Percentiles rank a stretch among this genome's conserved stretches.
Conservation (phyloP, 2,888 invertebrate genomes). For the Caenorhabditis uteleia region DNA sequence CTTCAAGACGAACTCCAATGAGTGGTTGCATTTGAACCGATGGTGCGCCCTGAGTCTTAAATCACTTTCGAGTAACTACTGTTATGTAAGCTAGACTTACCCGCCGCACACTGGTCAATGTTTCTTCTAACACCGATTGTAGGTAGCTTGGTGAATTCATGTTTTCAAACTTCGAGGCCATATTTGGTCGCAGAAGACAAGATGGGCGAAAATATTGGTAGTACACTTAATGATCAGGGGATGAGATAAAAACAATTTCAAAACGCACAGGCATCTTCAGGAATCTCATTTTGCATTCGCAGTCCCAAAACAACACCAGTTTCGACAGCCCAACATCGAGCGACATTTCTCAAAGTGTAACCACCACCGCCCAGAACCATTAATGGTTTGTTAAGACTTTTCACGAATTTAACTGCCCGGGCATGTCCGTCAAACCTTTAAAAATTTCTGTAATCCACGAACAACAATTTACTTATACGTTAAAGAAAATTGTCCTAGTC, state of each 20-base stretch:
- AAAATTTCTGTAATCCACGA: background rate
- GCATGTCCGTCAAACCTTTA: constrained; percentile 66
- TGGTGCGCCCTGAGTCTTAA: constrained; percentile 77
- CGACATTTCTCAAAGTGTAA: constrained; percentile 97
- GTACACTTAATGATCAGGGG: too few relatives aligned
- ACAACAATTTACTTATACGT: constrained; percentile 12
- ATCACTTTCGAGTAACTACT: too few relatives aligned
- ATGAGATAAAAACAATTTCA: too few relatives aligned
- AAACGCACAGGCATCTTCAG: constrained; percentile 71
- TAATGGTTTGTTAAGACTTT: constrained; percentile 87
- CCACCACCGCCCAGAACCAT: constrained; percentile 84
- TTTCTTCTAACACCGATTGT: constrained; percentile 7
- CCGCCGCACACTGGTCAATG: constrained; percentile 15
- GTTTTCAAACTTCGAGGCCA: constrained; percentile 3
- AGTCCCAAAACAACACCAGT: constrained; percentile 92
- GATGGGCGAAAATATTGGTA: constrained; percentile 31
- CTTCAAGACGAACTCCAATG: constrained; percentile 24
- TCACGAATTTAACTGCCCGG: constrained; percentile 95
- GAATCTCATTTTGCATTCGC: constrained; percentile 89
- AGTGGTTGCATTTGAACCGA: constrained; percentile 86
- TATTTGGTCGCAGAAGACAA: constrained; percentile 4
- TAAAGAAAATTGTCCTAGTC: constrained; percentile 93
- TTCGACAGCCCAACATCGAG: constrained; percentile 98
- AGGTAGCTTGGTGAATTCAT: constrained; percentile 12
- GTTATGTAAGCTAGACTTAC: too few relatives aligned